These are phyloP conservation scores for Mus spicilegus DNA, from an alignment of 2,113 vertebrate species.

Conservation along the genomic window DNA sequence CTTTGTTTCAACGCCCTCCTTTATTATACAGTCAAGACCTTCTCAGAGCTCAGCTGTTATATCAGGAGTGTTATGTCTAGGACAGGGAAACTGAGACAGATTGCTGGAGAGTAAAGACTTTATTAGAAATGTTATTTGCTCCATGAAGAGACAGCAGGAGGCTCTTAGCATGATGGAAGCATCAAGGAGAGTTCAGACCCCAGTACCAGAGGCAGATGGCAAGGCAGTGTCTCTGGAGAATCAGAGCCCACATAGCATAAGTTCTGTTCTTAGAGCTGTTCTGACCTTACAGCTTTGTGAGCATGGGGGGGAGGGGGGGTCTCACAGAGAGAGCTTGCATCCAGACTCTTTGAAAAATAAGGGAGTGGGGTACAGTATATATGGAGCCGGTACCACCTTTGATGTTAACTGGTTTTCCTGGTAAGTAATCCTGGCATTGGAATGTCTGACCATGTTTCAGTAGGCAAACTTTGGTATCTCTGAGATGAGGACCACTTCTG, in stretches of 20 bases:
- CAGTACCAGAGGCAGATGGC: not conserved
- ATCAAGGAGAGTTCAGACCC: not conserved
- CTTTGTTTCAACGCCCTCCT: not conserved
- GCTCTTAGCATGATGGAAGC: not conserved
- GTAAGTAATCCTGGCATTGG: not conserved
- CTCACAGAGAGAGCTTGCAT: not conserved
- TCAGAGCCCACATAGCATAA: not conserved
- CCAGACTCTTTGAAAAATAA: not conserved
- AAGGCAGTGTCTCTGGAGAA: too few relatives aligned
- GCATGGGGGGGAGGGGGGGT: not conserved
- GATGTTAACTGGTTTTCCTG: not conserved
- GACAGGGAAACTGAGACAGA: not conserved
- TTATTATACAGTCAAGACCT: not conserved
- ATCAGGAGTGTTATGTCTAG: not conserved
- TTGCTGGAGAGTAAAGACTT: not conserved
- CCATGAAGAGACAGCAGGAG: not conserved
- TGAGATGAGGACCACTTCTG: too few relatives aligned
- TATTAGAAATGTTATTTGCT: not conserved
- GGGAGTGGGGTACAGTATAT: rapidly evolving
- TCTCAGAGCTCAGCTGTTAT: not conserved
- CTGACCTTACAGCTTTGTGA: not conserved
- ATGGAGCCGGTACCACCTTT: not conserved
- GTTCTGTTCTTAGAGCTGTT: not conserved
- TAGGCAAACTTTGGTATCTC: not conserved
- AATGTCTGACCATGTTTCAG: not conserved